Conservation (phyloP, 2,888 invertebrate species). For the Watsonalla cultraria region DNA sequence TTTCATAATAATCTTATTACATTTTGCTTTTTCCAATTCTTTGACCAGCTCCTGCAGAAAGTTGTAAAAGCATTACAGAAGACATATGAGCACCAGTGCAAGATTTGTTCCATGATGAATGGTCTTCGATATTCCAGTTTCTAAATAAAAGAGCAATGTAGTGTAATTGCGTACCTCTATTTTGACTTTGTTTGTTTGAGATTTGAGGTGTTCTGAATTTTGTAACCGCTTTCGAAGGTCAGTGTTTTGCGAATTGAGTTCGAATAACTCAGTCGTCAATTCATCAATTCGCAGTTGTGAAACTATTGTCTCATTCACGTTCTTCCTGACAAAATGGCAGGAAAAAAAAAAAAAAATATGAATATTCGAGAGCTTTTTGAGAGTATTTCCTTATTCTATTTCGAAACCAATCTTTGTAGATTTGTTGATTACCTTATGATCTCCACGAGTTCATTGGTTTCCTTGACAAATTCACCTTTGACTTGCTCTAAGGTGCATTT, state of each 20-base stretch:
- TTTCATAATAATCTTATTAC: conserved; percentile 34
- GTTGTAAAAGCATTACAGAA: conserved; percentile 1
- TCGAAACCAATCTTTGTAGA: too few relatives aligned
- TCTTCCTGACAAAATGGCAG: conserved; percentile 38
- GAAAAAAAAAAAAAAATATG: neutral
- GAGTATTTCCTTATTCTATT: too few relatives aligned
- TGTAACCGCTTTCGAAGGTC: conserved; percentile 54
- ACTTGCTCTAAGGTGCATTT: conserved; percentile 39
- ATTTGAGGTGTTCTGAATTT: conserved; percentile 40
- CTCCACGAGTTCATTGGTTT: conserved; percentile 45
- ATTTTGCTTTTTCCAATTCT: conserved; percentile 56
- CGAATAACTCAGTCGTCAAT: conserved; percentile 44
- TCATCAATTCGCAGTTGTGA: conserved; percentile 51
- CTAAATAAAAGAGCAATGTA: too few relatives aligned
- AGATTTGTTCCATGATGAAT: neutral
- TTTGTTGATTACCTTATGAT: conserved; percentile 43
- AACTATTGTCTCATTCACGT: conserved; percentile 45
- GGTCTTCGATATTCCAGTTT: too few relatives aligned
- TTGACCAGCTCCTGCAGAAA: conserved; percentile 54
- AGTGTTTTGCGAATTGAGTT: conserved; percentile 47
- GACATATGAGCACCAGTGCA: too few relatives aligned
- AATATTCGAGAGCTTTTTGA: too few relatives aligned
- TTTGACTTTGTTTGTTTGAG: conserved; percentile 32
- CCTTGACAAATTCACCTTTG: conserved; percentile 46
- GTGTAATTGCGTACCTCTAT: conserved; percentile 37